Conservation (phyloP, 2,888 invertebrate species). For the Eupithecia exiguata region DNA sequence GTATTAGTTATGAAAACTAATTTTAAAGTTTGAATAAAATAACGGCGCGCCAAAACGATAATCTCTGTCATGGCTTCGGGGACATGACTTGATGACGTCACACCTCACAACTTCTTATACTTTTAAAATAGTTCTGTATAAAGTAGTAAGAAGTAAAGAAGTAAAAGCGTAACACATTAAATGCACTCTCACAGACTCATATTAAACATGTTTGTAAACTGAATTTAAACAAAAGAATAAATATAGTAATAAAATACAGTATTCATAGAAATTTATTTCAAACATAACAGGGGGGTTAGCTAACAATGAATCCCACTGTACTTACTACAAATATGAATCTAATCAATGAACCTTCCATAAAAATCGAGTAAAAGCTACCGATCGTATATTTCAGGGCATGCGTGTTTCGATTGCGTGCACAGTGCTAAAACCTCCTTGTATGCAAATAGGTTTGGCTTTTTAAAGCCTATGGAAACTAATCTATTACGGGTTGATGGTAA, state of each 20-base stretch:
- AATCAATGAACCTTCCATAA: not conserved
- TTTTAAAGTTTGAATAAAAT: no score
- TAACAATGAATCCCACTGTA: no score
- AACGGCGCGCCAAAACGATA: no score
- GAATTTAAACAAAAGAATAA: not conserved
- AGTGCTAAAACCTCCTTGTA: slow-evolving; percentile 49
- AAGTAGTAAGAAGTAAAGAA: slow-evolving; percentile 44
- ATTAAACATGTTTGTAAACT: not conserved
- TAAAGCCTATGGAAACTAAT: slow-evolving; percentile 19
- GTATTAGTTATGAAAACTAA: no score
- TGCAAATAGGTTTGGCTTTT: slow-evolving; percentile 51
- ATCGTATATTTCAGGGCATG: slow-evolving; percentile 35
- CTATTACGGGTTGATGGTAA: not conserved
- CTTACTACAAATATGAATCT: not conserved
- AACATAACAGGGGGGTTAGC: no score
- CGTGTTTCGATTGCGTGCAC: slow-evolving; percentile 56
- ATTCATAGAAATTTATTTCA: no score
- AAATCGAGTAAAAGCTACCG: not conserved
- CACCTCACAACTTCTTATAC: no score
- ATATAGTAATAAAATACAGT: slow-evolving; percentile 1
- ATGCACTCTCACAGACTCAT: not conserved
- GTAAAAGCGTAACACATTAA: slow-evolving; percentile 17
- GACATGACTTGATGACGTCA: no score
- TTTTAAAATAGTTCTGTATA: no score
- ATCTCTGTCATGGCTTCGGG: no score